Evolutionary conservation across 2,797 vertebrate genomes (phyloP).

Genomic region (Tapera naevia): DNA sequence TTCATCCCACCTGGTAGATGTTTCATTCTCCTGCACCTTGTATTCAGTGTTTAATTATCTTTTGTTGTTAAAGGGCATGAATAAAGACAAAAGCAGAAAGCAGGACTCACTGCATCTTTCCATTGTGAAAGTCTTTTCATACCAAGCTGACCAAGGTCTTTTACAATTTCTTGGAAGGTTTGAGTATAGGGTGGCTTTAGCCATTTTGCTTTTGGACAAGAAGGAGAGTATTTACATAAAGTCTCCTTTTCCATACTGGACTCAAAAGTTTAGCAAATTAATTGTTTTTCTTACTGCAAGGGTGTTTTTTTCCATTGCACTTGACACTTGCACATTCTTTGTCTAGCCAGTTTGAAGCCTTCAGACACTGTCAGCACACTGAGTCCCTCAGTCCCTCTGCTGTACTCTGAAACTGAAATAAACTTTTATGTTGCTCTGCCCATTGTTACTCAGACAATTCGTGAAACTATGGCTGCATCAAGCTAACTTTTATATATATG

Average conservation of each 20-base stretch:
- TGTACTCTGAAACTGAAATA: too few species aligned
- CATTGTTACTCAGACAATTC: background rate
- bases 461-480: background rate
- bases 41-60: slow-evolving; percentile 56
- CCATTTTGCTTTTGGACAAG: background rate
- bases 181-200: background rate
- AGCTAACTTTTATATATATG: background rate
- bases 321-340: background rate
- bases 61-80: slow-evolving; percentile 41
- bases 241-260: background rate
- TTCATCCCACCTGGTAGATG: slow-evolving; percentile 1
- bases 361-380: background rate
- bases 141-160: background rate
- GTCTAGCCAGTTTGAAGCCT: background rate
- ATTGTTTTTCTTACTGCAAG: background rate
- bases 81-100: slow-evolving; percentile 26
- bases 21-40: slow-evolving; percentile 21
- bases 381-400: background rate
- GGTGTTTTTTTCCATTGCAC: background rate
- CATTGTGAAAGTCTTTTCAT: background rate
- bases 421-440: too few species aligned
- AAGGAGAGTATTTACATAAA: background rate
- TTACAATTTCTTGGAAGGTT: background rate
- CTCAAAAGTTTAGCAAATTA: background rate
- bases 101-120: background rate